Conservation (phyloP, 2,797 vertebrate species). For the Pseudopleuronectes americanus region DNA sequence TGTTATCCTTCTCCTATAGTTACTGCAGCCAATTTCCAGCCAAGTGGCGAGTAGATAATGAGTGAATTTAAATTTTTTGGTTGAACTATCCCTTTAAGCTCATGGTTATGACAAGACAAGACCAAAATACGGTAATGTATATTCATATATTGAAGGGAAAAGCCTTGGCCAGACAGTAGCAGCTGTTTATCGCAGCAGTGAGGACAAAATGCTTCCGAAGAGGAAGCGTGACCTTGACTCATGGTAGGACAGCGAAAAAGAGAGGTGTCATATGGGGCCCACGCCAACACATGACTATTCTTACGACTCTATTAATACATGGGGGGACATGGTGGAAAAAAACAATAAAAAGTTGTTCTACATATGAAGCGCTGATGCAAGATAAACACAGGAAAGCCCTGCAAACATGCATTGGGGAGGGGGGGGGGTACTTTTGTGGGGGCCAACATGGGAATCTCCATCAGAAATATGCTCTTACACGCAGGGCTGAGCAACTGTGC, state of each 20-base stretch:
- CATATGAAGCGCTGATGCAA: slow-evolving; percentile 5
- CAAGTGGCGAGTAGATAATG: too few relatives aligned
- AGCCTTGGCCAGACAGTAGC: not conserved
- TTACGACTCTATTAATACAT: slow-evolving; percentile 60
- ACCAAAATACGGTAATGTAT: too few relatives aligned
- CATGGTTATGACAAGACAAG: too few relatives aligned
- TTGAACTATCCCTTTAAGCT: too few relatives aligned
- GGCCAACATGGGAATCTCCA: slow-evolving; percentile 13
- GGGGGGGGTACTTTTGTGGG: not conserved
- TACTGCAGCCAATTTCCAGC: too few relatives aligned
- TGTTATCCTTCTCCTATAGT: too few relatives aligned
- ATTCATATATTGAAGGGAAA: not conserved
- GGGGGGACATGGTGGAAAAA: slow-evolving; percentile 26
- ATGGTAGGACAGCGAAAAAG: slow-evolving; percentile 36
- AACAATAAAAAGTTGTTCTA: slow-evolving; percentile 10
- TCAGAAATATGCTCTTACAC: slow-evolving; percentile 20
- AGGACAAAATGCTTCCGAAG: slow-evolving; percentile 13
- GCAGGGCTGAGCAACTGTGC: too few relatives aligned
- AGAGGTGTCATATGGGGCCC: slow-evolving; percentile 57
- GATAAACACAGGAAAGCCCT: not conserved
- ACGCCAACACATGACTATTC: slow-evolving; percentile 47
- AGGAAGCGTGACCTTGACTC: slow-evolving; percentile 41
- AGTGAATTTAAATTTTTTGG: too few relatives aligned
- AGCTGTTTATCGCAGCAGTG: slow-evolving; percentile 15
- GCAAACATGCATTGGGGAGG: not conserved